Evolutionary conservation across 2,797 vertebrate species (phyloP), one percentile per base, ranked within the genome.

Genomic region (Phyllotis vaccarum): DNA sequence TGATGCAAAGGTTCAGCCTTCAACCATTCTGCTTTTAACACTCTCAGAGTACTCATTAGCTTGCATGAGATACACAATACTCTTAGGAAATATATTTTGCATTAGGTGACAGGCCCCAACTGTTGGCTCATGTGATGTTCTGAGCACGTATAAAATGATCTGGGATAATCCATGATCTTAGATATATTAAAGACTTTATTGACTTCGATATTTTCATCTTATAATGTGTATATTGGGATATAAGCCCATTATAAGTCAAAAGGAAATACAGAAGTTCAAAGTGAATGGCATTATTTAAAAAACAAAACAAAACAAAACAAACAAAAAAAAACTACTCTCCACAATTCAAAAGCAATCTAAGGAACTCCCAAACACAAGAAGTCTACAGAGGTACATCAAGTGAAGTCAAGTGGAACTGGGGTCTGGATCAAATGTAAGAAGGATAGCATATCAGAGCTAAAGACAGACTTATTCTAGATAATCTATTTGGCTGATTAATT

Each of bases 81-180:
- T 54, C 52, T 34, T 37, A 24, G 10, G 40, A 34, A 43, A 34
- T 52, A 34, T 9, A 52, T 12, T 66, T 80, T 68, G 27, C 0
- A 8, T 31, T 80, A 54, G 13, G n/a, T 0, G 0, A 56, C 37
- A 43, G 29, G 13, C 9, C 0, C 17, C 27, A 31, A 1, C 6
- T 43, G 27, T 68, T n/a, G n/a, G 19, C n/a, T 56, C 1, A 14
- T 16, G 1, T 34, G 24, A 27, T 40, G 9, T 87, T 56, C 85
- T 72, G 46, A 81, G 49, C 6, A 34, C 13, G 16, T 40, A 37
- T 40, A 29, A 13, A 58, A 24, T 54, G 29, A 49, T 37, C 24
- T 22, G 24, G 6, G 49, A 37, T 29, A 27, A 9, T 13, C n/a
- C 29, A 54, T 10, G n/a, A 66, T 37, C 2, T 66, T 43, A 2